Evolutionary conservation across 2,888 invertebrate genomes (phyloP), one percentile per base, ranked within the genome.

Genomic region (Mantis religiosa): DNA sequence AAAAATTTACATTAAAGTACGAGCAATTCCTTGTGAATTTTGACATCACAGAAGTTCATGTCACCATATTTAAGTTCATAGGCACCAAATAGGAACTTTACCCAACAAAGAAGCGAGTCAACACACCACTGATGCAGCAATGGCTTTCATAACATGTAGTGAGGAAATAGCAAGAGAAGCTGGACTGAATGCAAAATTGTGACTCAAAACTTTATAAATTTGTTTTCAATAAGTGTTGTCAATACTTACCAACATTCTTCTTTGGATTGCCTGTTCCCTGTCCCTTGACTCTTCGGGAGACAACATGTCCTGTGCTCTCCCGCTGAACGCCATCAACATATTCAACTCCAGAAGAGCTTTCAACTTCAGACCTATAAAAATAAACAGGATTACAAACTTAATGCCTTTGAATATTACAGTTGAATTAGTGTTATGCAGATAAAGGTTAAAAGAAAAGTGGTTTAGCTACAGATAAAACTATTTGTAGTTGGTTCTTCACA

Each of bases 261-360:
- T 94, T 94, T 91, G 94, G 94, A 20, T 93, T 93, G 90, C 93
- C 54, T 71, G 83, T 87, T 4, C 87, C 71, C 4, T n/a, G 30
- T 14, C 89, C 87, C 82, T 89, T 89, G 30, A 89, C 84, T 28
- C 81, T 89, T 14, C 83, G 54, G 8, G 54, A 71, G 20, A 9
- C 8, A 27, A 84, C 82, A 81, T 34, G 82, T 2, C 87, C 81
- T 20, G 71, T 2, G 28, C 71, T 91, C 88, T 93, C 93, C 3
- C 89, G 89, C 84, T 93, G 92, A 30, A 93, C 88, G 0, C 92
- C 92, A 34, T 90, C 90, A 1, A 92, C 84, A 83, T 92, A 91
- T 6, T 92, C 92, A 7, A 88, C 90, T 0, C 89, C 25, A 20
- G 91, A 91, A 28, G 88, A 30, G 34, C 90, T 91, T 0, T 92